Percentiles rank a stretch among this genome's conserved stretches.
phyloP scores from a whole-genome alignment of 2,113 vertebrate species.

The Brienomyrus brachyistius region DNA sequence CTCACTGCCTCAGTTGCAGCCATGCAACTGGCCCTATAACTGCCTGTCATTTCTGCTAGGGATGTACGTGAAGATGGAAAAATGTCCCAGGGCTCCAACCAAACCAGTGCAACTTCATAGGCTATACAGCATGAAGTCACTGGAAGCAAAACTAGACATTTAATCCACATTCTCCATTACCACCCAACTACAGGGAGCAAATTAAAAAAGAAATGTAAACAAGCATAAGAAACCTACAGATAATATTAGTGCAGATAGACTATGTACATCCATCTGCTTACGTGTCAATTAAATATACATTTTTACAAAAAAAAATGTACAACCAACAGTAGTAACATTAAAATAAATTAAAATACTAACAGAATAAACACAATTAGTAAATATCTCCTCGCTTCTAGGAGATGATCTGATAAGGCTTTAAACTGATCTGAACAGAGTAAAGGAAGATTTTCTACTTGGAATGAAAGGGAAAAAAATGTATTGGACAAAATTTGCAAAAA shows the following conservation, averaged over 20 bases:
- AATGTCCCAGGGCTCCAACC: not conserved
- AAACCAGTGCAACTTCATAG: not conserved
- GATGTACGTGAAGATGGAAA: slow-evolving; percentile 16
- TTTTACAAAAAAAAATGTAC: slow-evolving; percentile 3
- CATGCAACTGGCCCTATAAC: not conserved
- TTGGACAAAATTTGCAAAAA: not conserved
- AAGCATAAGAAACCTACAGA: not conserved
- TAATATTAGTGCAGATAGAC: not conserved
- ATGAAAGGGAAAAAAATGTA: not conserved
- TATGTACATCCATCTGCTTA: not conserved
- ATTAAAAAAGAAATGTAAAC: not conserved
- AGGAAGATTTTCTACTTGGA: not conserved
- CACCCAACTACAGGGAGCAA: not conserved
- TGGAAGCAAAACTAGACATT: not conserved
- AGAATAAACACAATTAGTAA: not conserved
- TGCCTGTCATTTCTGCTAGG: slow-evolving; percentile 30
- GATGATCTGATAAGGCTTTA: not conserved
- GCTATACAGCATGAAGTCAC: not conserved
- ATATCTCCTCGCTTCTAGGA: not conserved
- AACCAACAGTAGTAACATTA: not conserved
- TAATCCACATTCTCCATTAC: not conserved
- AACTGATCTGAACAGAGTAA: not conserved
- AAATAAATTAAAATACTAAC: not conserved
- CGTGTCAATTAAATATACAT: slow-evolving; percentile 1
- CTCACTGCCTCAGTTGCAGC: not conserved